phyloP scores from a whole-genome alignment of 2,888 invertebrate species.

The Lapara coniferarum region DNA sequence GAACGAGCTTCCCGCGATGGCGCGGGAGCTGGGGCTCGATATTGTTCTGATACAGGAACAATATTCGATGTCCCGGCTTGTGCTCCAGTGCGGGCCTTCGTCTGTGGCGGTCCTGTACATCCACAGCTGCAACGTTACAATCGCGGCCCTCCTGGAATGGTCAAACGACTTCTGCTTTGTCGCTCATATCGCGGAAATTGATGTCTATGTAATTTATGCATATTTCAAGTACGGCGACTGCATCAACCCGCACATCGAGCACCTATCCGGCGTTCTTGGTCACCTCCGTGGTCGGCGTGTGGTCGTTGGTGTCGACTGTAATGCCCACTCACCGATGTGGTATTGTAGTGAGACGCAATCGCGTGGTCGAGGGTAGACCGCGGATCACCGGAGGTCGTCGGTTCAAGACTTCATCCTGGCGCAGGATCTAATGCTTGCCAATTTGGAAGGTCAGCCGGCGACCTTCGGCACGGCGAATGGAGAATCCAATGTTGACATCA shows the following conservation, averaged over 20 bases:
- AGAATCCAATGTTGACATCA: conserved; percentile 22
- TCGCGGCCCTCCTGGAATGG: background rate
- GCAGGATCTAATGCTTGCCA: background rate
- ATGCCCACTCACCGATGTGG: no score
- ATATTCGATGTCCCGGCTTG: conserved; percentile 27
- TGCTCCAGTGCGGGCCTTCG: background rate
- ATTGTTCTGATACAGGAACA: conserved; percentile 43
- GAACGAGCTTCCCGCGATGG: conserved; percentile 33
- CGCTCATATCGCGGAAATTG: background rate
- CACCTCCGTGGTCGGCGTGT: background rate
- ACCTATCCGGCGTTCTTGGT: background rate
- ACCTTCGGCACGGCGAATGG: conserved; percentile 27
- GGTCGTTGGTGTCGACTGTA: no score
- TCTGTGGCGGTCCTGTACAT: background rate
- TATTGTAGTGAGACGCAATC: no score
- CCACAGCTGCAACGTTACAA: background rate
- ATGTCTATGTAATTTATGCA: background rate
- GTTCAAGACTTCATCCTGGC: background rate
- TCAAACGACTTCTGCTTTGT: background rate
- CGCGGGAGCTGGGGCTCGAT: conserved; percentile 31
- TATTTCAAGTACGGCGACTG: background rate
- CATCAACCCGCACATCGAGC: background rate
- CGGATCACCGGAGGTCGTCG: conserved; percentile 5
- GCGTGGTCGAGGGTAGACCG: no score
- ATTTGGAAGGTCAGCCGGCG: conserved; percentile 14